Percentiles rank a stretch among this genome's conserved stretches.
phyloP scores from a whole-genome alignment of 1,140 invertebrate genomes.

The Cyrtorhinus lividipennis region DNA sequence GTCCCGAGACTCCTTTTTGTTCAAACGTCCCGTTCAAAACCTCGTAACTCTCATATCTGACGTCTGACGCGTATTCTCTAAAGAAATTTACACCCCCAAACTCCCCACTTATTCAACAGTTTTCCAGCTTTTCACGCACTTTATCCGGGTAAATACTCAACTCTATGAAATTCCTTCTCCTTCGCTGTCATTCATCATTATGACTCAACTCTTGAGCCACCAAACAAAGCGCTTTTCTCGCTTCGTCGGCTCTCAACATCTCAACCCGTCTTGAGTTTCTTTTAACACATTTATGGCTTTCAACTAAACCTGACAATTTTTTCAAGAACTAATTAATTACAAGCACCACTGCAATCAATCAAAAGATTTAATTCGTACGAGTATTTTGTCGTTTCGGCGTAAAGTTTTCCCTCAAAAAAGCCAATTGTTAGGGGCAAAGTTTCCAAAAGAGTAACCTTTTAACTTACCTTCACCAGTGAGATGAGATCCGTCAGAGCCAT shows the following conservation, averaged over 20 bases:
- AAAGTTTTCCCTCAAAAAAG: no score
- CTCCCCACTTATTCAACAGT: no score
- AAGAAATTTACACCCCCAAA: not conserved
- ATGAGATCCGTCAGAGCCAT: constrained; percentile 34
- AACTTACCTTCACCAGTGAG: constrained; percentile 38
- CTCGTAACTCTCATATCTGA: not conserved
- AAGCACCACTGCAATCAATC: no score
- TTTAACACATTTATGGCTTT: no score
- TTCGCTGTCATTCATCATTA: not conserved
- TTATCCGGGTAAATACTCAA: not conserved
- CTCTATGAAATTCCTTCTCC: not conserved
- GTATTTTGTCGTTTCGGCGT: not conserved
- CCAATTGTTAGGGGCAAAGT: no score
- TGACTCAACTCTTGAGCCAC: not conserved
- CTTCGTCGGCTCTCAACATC: not conserved
- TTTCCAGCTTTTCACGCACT: not conserved
- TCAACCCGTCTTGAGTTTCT: not conserved
- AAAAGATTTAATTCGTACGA: no score
- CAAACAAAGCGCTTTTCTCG: not conserved
- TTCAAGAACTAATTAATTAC: no score
- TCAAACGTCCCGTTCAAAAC: not conserved
- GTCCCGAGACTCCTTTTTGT: not conserved
- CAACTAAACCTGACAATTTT: no score
- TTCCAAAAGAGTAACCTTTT: no score
- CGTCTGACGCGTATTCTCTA: not conserved